A percentile compares a stretch with the other conserved stretches of the same genome.
Evolutionary conservation across 2,797 vertebrate genomes (phyloP).

Genomic region (Pterois miles): DNA sequence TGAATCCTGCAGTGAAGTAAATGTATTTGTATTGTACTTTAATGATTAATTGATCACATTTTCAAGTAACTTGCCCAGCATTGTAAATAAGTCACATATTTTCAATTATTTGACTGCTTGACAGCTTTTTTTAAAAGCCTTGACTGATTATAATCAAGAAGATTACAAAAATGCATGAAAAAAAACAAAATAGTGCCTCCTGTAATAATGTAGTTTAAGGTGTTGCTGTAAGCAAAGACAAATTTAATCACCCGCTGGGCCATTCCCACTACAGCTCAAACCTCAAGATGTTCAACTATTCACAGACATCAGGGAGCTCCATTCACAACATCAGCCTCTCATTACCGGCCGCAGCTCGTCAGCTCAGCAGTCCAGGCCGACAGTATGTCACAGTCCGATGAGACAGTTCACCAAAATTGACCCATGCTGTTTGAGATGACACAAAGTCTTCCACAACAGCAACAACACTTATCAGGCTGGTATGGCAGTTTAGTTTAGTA

Average conservation of each 20-base stretch:
- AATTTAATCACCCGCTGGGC: background rate
- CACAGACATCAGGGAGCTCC: background rate
- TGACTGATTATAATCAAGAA: background rate
- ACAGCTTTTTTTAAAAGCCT: background rate
- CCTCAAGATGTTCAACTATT: background rate
- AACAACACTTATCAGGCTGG: background rate
- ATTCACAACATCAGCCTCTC: background rate
- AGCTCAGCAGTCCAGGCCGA: background rate
- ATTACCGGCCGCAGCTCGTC: background rate
- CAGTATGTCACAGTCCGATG: background rate
- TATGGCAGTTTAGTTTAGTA: background rate
- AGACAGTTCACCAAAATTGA: background rate
- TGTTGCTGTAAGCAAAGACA: background rate
- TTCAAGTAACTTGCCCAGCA: background rate
- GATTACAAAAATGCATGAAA: background rate
- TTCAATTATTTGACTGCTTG: background rate
- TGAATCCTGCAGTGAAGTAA: background rate
- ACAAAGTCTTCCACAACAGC: background rate
- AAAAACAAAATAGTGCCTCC: background rate
- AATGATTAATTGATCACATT: background rate
- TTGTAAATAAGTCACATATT: background rate
- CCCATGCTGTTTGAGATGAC: background rate
- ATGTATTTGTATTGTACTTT: background rate
- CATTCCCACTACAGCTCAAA: background rate
- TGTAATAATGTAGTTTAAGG: background rate